Evolutionary conservation across 2,113 vertebrate genomes (phyloP), one percentile per base, ranked within the genome.

Genomic region (Tonatia bakeri): DNA sequence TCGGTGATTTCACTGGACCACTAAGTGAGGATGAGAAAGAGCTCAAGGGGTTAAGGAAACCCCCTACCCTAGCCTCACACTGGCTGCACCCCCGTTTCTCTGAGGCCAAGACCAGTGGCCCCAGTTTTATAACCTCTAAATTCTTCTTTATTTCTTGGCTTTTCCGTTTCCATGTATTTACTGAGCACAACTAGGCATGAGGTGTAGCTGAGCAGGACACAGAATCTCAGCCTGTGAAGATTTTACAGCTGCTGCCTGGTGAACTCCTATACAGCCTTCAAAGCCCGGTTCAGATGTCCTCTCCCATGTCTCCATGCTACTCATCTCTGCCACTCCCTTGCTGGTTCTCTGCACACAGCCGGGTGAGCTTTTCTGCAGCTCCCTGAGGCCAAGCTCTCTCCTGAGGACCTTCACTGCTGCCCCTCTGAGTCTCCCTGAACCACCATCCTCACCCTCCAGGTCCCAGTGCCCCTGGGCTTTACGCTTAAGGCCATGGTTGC

Each of bases 261-360:
- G 50, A 95, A 87, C 92, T 94, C 75, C 80, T 93, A 77, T 14
- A 17, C 59, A 47, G 13, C 26, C 75, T 92, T 26, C 85, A 90
- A 76, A 80, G 52, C 54, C 87, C 90, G 81, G 54, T 31, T 93
- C 38, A 20, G 15, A 95, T 52, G 79, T 16, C 83, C 82, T 28
- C 86, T 65, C 50, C 38, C 36, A 47, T 2, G n/a, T 89, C 40
- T 89, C 33, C 38, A 3, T 4, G 24, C 65, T 67, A 2, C 52
- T 67, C 9, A 40, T 12, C 50, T 73, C 90, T 47, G 50, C 22
- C 2, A n/a, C 64, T 83, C 50, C 33, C 65, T 88, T 59, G 13
- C 3, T 9, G 64, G 33, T 40, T 82, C 47, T 72, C 52, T 33
- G n/a, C 86, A 3, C 0, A 1, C 7, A n/a, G 38, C 22, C 43